Percentiles rank a stretch among this genome's conserved stretches.
Evolutionary conservation across 2,113 vertebrate species (phyloP).

Genomic region (Cynoglossus semilaevis): DNA sequence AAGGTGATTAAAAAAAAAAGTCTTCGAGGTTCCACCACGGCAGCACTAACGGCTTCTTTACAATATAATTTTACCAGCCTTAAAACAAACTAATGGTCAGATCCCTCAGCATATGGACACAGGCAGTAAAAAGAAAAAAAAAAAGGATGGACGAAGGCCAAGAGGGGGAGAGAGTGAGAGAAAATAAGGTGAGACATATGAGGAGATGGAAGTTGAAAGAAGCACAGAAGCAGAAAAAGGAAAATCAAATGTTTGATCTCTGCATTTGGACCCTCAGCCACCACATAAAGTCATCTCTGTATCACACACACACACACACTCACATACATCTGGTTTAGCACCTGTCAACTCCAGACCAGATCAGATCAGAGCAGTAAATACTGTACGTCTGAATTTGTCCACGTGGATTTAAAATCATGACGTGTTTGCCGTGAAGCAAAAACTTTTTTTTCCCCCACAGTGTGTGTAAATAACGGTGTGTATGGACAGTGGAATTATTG

Average conservation of each 20-base stretch:
- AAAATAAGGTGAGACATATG: constrained; percentile 23
- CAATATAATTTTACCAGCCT: too few species aligned
- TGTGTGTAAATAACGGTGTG: too few species aligned
- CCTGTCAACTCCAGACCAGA: not conserved
- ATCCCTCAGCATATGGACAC: constrained; percentile 13
- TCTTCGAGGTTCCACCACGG: too few species aligned
- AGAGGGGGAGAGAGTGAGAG: constrained; percentile 11
- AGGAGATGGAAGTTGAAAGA: constrained; percentile 23
- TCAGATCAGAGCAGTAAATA: not conserved
- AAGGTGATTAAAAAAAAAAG: too few species aligned
- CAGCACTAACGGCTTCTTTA: too few species aligned
- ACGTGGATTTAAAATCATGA: not conserved
- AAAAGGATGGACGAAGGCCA: constrained; percentile 16
- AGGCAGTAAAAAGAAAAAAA: constrained; percentile 29
- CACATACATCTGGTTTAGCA: constrained; percentile 16
- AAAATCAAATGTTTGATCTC: not conserved
- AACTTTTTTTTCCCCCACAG: too few species aligned
- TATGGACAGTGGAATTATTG: too few species aligned
- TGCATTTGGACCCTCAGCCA: not conserved
- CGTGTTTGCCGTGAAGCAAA: too few species aligned
- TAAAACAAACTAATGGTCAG: too few species aligned
- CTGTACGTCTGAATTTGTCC: not conserved
- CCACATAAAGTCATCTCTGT: not conserved
- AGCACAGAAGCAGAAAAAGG: constrained; percentile 1
- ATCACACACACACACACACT: constrained; percentile 14